Evolutionary conservation across 1,140 invertebrate genomes (phyloP).

Genomic region (Bicyclus anynana): DNA sequence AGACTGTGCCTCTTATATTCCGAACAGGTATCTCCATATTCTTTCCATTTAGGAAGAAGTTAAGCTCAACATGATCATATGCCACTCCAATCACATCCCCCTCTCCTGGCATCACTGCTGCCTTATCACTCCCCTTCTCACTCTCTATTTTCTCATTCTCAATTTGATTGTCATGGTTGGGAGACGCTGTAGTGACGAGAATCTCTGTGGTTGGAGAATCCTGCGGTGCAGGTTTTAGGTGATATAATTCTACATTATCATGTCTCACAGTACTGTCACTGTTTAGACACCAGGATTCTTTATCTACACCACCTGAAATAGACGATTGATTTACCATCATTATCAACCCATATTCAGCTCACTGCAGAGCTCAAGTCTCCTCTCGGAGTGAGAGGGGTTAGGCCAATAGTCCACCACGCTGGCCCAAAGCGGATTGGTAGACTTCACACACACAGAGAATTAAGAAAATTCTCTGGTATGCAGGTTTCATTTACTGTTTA

Average conservation of each 20-base stretch:
- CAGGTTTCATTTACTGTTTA: no score
- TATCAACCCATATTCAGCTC: neutral
- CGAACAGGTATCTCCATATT: constrained; percentile 90
- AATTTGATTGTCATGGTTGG: constrained; percentile 41
- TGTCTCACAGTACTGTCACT: constrained; percentile 92
- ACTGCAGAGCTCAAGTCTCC: no score
- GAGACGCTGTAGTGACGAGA: constrained; percentile 50
- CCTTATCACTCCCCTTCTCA: constrained; percentile 33
- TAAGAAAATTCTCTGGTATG: no score
- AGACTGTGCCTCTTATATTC: constrained; percentile 94
- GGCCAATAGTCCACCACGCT: no score
- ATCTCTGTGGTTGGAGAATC: constrained; percentile 76
- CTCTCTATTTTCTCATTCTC: constrained; percentile 46
- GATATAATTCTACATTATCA: constrained; percentile 88
- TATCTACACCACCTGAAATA: constrained; percentile 86
- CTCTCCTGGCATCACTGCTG: constrained; percentile 83
- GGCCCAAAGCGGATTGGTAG: no score
- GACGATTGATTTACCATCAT: no score
- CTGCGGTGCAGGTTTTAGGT: constrained; percentile 76
- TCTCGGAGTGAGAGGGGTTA: no score
- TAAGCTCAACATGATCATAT: constrained; percentile 97
- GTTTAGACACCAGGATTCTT: constrained; percentile 95
- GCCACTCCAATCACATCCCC: constrained; percentile 96
- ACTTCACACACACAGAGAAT: no score
- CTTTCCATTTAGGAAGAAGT: constrained; percentile 96